Conservation (phyloP, 1,140 invertebrate species). For the Copidosoma floridanum region DNA sequence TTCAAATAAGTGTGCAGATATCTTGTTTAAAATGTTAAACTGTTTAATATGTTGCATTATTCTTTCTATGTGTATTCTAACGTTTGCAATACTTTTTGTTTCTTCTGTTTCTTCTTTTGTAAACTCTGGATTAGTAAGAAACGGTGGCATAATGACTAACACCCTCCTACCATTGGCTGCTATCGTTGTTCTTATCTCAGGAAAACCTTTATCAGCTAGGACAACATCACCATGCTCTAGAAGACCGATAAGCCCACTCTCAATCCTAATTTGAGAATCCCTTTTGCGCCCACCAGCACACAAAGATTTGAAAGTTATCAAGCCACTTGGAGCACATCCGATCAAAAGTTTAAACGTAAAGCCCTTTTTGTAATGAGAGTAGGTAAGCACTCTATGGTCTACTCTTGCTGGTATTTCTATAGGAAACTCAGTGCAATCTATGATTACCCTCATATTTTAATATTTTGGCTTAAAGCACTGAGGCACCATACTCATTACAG, state of each 20-base stretch:
- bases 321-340: slow-evolving; percentile 16
- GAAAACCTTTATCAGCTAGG: too few relatives aligned
- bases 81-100: slow-evolving; percentile 39
- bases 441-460: slow-evolving; percentile 4
- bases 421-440: slow-evolving; percentile 6
- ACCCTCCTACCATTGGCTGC: slow-evolving; percentile 7
- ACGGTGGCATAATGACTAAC: slow-evolving; percentile 40
- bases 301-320: slow-evolving; percentile 24
- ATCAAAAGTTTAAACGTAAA: slow-evolving; percentile 27
- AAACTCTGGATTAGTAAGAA: too few relatives aligned
- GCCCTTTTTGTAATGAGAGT: slow-evolving; percentile 4
- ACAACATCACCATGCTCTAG: slow-evolving; percentile 41
- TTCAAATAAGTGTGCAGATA: background rate
- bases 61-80: slow-evolving; percentile 45
- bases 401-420: slow-evolving; percentile 11
- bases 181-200: slow-evolving; percentile 2
- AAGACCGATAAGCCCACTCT: slow-evolving; percentile 37
- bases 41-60: slow-evolving; percentile 42
- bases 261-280: slow-evolving; percentile 22
- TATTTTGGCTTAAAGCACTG: background rate
- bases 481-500: background rate
- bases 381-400: background rate
- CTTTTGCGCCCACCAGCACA: slow-evolving; percentile 18
- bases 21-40: slow-evolving; percentile 28
- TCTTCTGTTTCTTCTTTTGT: slow-evolving; percentile 35